These are phyloP conservation scores for Ischnus inquisitorius DNA, from an alignment of 2,888 invertebrate genomes.

Conservation along the genomic window DNA sequence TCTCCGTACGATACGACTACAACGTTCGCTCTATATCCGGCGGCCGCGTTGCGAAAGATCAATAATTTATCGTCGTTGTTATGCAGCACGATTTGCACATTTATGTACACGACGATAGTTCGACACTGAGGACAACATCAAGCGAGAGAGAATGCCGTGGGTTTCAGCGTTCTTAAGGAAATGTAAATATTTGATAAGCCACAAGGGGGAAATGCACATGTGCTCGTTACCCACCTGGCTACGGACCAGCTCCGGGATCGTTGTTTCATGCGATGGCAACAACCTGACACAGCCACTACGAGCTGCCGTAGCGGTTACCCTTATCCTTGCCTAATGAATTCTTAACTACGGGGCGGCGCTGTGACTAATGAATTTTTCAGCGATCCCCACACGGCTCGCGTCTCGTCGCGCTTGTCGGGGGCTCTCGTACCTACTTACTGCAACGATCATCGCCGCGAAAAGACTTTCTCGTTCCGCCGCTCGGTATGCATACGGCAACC, in stretches of 20 bases:
- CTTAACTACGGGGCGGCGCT: constrained; percentile 52
- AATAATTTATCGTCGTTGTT: not conserved
- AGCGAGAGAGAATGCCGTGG: constrained; percentile 4
- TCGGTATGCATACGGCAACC: not conserved
- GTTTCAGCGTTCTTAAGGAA: constrained; percentile 64
- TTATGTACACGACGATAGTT: not conserved
- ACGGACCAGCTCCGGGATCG: constrained; percentile 48
- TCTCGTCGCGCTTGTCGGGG: constrained; percentile 8
- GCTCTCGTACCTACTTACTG: constrained; percentile 22
- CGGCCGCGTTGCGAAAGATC: not conserved
- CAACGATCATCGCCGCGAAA: not conserved
- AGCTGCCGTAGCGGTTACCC: constrained; percentile 20
- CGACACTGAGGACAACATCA: not conserved
- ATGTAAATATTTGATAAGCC: constrained; percentile 66
- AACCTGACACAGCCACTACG: constrained; percentile 49
- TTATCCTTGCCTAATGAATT: constrained; percentile 60
- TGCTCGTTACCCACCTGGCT: constrained; percentile 60
- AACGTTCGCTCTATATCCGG: not conserved
- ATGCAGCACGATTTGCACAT: not conserved
- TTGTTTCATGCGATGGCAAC: constrained; percentile 34
- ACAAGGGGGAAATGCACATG: constrained; percentile 63
- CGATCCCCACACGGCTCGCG: constrained; percentile 5
- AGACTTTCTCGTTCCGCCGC: not conserved
- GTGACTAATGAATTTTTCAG: constrained; percentile 65
- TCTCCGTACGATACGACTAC: constrained; percentile 5